Conservation (phyloP, 2,113 vertebrate species). For the Scomber scombrus region DNA sequence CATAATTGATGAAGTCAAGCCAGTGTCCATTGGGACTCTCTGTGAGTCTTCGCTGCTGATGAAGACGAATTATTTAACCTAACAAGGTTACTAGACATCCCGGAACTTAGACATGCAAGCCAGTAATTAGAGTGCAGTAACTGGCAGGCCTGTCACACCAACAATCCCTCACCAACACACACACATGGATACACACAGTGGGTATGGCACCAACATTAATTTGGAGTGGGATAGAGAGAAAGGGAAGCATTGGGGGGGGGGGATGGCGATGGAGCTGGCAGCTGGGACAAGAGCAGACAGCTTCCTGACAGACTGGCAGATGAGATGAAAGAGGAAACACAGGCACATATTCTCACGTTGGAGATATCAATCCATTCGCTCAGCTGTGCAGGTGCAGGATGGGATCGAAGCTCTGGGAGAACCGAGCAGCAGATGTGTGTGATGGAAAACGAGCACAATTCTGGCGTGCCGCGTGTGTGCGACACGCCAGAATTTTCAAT, state of each 20-base stretch:
- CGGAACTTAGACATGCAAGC: constrained; percentile 9
- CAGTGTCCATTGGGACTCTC: constrained; percentile 1
- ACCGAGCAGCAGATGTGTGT: neutral
- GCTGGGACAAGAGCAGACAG: neutral
- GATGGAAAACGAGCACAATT: neutral
- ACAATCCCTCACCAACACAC: neutral
- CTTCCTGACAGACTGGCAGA: constrained; percentile 11
- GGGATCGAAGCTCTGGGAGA: neutral
- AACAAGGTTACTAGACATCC: constrained; percentile 50
- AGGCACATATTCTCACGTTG: neutral
- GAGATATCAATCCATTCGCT: constrained; percentile 13
- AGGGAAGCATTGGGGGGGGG: neutral
- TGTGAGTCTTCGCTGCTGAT: constrained; percentile 42
- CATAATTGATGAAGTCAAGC: constrained; percentile 51
- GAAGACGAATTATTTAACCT: constrained; percentile 58
- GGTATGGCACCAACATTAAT: neutral
- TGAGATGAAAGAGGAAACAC: constrained; percentile 21
- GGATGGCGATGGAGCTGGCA: neutral
- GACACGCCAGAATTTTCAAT: neutral
- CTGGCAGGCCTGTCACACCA: constrained; percentile 17
- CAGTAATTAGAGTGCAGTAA: constrained; percentile 53
- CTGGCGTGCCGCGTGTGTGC: no score
- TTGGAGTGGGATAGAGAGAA: neutral
- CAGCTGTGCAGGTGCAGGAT: neutral
- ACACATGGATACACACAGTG: neutral